Evolutionary conservation across 1,140 invertebrate species (phyloP).

Genomic region (Sesamia nonagrioides): DNA sequence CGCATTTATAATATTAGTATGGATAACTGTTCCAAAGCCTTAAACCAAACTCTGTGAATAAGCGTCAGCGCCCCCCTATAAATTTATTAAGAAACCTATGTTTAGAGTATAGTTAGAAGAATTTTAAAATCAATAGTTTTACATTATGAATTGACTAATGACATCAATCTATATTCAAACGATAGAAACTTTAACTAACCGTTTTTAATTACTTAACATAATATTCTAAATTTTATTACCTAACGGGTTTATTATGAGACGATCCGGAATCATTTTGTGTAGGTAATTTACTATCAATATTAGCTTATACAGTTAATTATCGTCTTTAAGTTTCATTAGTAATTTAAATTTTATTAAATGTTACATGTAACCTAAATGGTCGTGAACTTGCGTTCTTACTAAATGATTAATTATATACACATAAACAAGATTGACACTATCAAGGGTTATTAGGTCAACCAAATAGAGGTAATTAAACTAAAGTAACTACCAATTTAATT

Average conservation of each 20-base stretch:
- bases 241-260: constrained; percentile 51
- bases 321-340: constrained; percentile 39
- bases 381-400: constrained; percentile 2
- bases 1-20: too few species aligned
- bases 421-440: background rate
- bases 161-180: constrained; percentile 12
- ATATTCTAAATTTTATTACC: constrained; percentile 42
- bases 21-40: too few species aligned
- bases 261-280: constrained; percentile 47
- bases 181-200: constrained; percentile 7
- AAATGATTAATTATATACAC: constrained; percentile 16
- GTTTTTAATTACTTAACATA: constrained; percentile 41
- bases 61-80: too few species aligned
- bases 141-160: too few species aligned
- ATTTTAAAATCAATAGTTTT: background rate
- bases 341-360: constrained; percentile 35
- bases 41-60: too few species aligned
- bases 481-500: background rate
- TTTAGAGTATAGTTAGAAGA: too few species aligned
- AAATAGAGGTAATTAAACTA: background rate
- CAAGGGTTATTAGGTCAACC: constrained; percentile 16
- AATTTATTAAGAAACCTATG: too few species aligned
- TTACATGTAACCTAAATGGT: background rate
- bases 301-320: constrained; percentile 32
- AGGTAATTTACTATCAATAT: constrained; percentile 47